These are phyloP conservation scores for Nyctibius bracteatus DNA, from an alignment of 2,113 vertebrate species.

Conservation along the genomic window DNA sequence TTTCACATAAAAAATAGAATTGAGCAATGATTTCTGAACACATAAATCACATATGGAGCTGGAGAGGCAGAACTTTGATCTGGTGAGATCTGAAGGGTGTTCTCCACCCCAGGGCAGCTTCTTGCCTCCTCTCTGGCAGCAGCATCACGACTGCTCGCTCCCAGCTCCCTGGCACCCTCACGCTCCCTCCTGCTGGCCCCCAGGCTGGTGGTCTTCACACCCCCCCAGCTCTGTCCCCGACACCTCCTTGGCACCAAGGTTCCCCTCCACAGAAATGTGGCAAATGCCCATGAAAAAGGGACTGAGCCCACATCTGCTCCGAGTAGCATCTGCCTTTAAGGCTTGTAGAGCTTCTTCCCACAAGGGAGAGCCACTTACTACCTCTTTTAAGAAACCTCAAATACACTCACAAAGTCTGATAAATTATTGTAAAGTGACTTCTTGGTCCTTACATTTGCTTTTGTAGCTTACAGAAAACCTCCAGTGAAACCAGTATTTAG, in stretches of 20 bases:
- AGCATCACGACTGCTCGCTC: fast-evolving
- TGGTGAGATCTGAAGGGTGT: too few species aligned
- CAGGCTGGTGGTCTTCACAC: neutral
- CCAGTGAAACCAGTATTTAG: neutral
- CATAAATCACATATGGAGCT: neutral
- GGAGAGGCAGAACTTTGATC: neutral
- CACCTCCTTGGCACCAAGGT: too few species aligned
- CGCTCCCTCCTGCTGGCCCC: too few species aligned
- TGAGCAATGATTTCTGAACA: neutral
- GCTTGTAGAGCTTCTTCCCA: too few species aligned
- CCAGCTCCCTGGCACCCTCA: fast-evolving
- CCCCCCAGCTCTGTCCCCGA: neutral
- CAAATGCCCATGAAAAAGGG: too few species aligned
- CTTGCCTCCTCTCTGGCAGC: neutral
- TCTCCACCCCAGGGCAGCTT: neutral
- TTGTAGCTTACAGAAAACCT: neutral
- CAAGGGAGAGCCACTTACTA: too few species aligned
- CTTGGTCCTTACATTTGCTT: neutral
- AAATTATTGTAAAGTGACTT: neutral
- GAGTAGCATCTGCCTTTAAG: neutral
- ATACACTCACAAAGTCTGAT: neutral
- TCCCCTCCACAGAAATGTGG: neutral
- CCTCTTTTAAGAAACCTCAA: neutral
- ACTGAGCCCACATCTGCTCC: fast-evolving
- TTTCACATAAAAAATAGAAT: too few species aligned